Evolutionary conservation across 1,140 invertebrate genomes (phyloP).

Genomic region (Trichonephila clavipes): DNA sequence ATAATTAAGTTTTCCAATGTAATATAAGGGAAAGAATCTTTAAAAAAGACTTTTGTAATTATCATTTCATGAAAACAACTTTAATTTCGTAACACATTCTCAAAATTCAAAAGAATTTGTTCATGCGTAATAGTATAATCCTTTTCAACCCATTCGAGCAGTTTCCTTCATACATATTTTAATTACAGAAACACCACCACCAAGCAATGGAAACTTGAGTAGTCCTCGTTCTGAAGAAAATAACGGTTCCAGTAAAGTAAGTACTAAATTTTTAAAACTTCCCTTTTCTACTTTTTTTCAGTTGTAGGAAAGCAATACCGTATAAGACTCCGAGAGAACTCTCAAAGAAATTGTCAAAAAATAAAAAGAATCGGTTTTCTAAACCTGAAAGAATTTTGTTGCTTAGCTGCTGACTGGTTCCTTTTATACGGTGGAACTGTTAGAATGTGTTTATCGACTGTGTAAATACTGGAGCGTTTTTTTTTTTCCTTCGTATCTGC

Average conservation of each 20-base stretch:
- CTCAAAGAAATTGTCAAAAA: not conserved
- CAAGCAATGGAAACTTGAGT: constrained; percentile 66
- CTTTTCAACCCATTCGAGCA: too few species aligned
- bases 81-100: too few species aligned
- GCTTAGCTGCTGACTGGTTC: not conserved
- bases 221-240: constrained; percentile 69
- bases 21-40: too few species aligned
- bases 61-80: too few species aligned
- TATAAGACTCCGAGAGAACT: not conserved
- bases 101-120: too few species aligned
- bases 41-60: too few species aligned
- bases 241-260: constrained; percentile 72
- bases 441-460: not conserved
- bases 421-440: not conserved
- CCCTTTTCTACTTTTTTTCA: not conserved
- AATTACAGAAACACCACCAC: constrained; percentile 69
- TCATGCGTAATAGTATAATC: too few species aligned
- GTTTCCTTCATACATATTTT: not conserved
- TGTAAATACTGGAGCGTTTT: not conserved
- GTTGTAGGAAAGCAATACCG: not conserved
- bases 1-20: too few species aligned
- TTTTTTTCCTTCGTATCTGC: too few species aligned
- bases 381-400: not conserved
- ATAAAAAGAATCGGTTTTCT: not conserved
- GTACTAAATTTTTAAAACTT: not conserved